Base-by-base conservation (phyloP, 2,797 vertebrate genomes). In the Hippopotamyrus pictus region DNA sequence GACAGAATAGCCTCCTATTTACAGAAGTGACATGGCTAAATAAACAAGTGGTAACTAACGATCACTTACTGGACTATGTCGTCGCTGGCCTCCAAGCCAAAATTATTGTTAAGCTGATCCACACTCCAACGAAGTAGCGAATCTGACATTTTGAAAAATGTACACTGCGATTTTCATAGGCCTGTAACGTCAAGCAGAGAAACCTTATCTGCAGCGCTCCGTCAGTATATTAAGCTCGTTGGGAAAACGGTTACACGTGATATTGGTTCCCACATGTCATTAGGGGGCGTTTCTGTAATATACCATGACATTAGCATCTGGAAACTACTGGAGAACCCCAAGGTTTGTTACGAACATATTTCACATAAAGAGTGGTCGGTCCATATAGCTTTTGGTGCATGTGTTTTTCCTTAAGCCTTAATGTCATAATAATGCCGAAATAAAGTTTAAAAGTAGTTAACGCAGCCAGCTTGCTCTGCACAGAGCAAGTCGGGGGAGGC, bases 81-180 rank as follows among this genome's bases (percentile, higher is more conserved):
- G 92, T 98, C 97, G 92, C 96, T 96, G n/a, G 97, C 97, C 79
- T 98, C 97, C 93, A 99, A 88, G 0, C 95, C 95, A 76, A 99
- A 98, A 50, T 93, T 93, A 11, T 95, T 94, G 9, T 96, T 94
- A 86, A 99, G 89, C 88, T 97, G 95, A 88, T 95, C 95, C 46
- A 95, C 95, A 89, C 97, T 98, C 98, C 98, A 89, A 1, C 89
- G 91, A 86, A 97, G 69, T 48, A 98, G 92, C 22, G 90, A 90
- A 0, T 96, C 95, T 3, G 95, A 93, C 96, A 97, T 97, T 37
- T 9, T 41, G 33, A 41, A 37, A 51, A 37, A 25, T n/a, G 6
- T 7, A 44, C 19, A n/a, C 29, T 46, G 19, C 9, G n/a, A 88
- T n/a, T 33, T 86, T 41, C 6, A 50, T 57, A 59, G 3, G 12